Evolutionary conservation across 2,797 vertebrate genomes (phyloP), one percentile per base, ranked within the genome.

Genomic region (Poeciliopsis infans): DNA sequence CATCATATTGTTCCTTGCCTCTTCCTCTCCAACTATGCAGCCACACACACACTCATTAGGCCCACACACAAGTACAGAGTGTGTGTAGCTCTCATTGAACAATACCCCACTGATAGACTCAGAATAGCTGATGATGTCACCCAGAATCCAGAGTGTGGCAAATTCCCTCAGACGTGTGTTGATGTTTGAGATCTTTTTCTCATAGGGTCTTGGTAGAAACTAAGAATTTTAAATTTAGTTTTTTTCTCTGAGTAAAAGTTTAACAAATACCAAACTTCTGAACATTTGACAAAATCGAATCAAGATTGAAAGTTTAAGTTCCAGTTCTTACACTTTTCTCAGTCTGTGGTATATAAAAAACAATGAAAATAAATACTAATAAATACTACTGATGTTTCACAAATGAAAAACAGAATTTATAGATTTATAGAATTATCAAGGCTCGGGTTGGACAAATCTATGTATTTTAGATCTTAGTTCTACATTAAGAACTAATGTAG

Each of bases 111-210:
- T 94, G 85, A 93, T 86, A 82, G 74, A 75, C 85, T 81, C 79
- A 83, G 83, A 93, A 93, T 90, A 90, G 83, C 79, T 78, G 57
- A 87, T 95, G 94, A 95, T 93, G 91, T 96, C 94, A 96, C 83
- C 85, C 72, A 77, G 78, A 75, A 83, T 75, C 20, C 79, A 23
- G 53, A 78, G 72, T 74, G 77, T 72, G 59, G 84, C 87, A 81
- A 76, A 80, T 86, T 86, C 59, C 80, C 41, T 84, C 90, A 93
- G 94, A 41, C 1, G 2, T 36, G 2, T 1, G 2, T 10, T 12
- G 36, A 41, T 36, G 25, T 69, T 76, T 53, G 36, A 36, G 53
- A 16, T 61, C 10, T 71, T 76, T 71, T 51, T 66, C 31, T 18
- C 31, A 59, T 28, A 10, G 57, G 18, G 18, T 23, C 61, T 66